Conservation (phyloP, 2,888 invertebrate species). For the Cosmia trapezina region DNA sequence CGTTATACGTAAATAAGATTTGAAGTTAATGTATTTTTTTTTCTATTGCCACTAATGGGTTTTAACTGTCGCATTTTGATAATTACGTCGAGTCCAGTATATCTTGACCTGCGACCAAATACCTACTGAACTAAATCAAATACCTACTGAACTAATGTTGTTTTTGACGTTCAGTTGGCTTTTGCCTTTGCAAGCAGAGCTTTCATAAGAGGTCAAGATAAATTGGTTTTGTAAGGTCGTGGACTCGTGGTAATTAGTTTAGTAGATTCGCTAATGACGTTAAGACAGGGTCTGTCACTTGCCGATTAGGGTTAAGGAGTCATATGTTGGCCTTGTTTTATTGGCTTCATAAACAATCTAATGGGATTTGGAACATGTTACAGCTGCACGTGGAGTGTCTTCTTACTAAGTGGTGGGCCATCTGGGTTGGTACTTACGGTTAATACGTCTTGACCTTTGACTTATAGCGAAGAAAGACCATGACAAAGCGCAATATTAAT, state of each 20-base stretch:
- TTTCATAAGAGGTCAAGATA: conserved; percentile 7
- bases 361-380: conserved; percentile 22
- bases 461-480: conserved; percentile 11
- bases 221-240: background rate
- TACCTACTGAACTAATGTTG: background rate
- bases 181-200: background rate
- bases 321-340: conserved; percentile 39
- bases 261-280: conserved; percentile 38
- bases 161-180: background rate
- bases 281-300: conserved; percentile 51
- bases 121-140: background rate
- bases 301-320: conserved; percentile 42
- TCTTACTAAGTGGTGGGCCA: conserved; percentile 24
- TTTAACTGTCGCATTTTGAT: conserved; percentile 58
- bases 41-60: conserved; percentile 57
- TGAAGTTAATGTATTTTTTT: conserved; percentile 54
- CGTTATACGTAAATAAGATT: conserved; percentile 49
- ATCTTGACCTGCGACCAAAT: conserved; percentile 1
- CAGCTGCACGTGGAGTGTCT: conserved; percentile 6
- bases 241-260: conserved; percentile 26
- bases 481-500: background rate
- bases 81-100: conserved; percentile 30
- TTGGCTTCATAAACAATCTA: conserved; percentile 24
- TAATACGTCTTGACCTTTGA: conserved; percentile 25
- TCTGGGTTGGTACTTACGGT: background rate